phyloP scores from a whole-genome alignment of 2,888 invertebrate species.

The Drosophila pseudotalamancana region DNA sequence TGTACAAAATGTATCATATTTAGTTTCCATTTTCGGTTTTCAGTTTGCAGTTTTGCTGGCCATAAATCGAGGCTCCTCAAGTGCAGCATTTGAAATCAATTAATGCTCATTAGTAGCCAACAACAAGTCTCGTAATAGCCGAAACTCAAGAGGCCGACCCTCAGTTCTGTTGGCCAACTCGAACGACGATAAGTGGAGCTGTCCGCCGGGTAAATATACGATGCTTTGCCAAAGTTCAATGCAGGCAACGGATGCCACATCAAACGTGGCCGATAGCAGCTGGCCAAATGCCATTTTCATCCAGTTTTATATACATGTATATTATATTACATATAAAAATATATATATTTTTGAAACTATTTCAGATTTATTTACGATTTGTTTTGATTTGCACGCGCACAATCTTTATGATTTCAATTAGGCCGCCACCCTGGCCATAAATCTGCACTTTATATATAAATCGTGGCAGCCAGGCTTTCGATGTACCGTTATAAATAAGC shows the following conservation, averaged over 20 bases:
- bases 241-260: conserved; percentile 49
- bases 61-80: conserved; percentile 37
- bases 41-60: no score
- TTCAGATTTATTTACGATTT: conserved; percentile 71
- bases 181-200: conserved; percentile 55
- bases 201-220: conserved; percentile 60
- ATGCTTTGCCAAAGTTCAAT: conserved; percentile 64
- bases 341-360: neutral
- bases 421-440: conserved; percentile 43
- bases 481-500: conserved; percentile 39
- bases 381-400: conserved; percentile 60
- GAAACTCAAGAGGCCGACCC: conserved; percentile 41
- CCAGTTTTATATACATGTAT: conserved; percentile 12
- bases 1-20: conserved; percentile 42
- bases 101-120: conserved; percentile 61
- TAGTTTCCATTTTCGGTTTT: no score
- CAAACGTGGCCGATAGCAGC: conserved; percentile 53
- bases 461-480: conserved; percentile 23
- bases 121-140: conserved; percentile 13
- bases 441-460: conserved; percentile 28
- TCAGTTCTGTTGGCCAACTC: conserved; percentile 16
- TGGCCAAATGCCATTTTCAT: conserved; percentile 49
- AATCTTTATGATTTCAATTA: conserved; percentile 67
- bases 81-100: conserved; percentile 53
- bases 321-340: neutral